Evolutionary conservation across 2,888 invertebrate genomes (phyloP).

Genomic region (Noctua janthe): DNA sequence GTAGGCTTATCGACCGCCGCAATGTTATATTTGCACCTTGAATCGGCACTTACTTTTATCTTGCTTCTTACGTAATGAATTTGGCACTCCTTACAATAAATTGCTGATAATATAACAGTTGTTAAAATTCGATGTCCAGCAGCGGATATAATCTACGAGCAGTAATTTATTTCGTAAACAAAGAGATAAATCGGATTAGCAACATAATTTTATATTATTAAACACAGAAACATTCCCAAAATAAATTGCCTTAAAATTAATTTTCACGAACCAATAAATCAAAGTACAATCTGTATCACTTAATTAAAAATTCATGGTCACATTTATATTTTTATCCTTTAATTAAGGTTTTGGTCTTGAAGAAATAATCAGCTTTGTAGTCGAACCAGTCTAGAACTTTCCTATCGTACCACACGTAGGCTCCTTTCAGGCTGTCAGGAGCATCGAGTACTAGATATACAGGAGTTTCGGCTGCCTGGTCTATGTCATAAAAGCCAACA

Average conservation of each 20-base stretch:
- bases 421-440: constrained; percentile 89
- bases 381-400: constrained; percentile 90
- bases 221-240: constrained; percentile 3
- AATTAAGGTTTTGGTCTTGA: constrained; percentile 72
- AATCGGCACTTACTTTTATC: background rate
- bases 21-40: background rate
- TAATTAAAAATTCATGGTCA: constrained; percentile 5
- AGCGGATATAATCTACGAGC: constrained; percentile 19
- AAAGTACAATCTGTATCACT: background rate
- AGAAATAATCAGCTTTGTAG: constrained; percentile 77
- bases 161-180: constrained; percentile 35
- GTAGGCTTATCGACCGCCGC: background rate
- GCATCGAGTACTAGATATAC: constrained; percentile 89
- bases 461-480: constrained; percentile 90
- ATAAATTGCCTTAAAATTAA: constrained; percentile 39
- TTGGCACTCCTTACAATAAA: background rate
- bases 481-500: constrained; percentile 89
- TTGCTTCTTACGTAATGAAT: background rate
- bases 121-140: background rate
- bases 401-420: constrained; percentile 92
- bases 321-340: background rate
- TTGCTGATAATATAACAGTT: constrained; percentile 1
- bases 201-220: constrained; percentile 19
- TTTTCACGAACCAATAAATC: constrained; percentile 18
- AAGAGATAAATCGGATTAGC: constrained; percentile 24